These are phyloP conservation scores for Notarius quadriscutis DNA, from an alignment of 2,113 vertebrate genomes.

Conservation along the genomic window DNA sequence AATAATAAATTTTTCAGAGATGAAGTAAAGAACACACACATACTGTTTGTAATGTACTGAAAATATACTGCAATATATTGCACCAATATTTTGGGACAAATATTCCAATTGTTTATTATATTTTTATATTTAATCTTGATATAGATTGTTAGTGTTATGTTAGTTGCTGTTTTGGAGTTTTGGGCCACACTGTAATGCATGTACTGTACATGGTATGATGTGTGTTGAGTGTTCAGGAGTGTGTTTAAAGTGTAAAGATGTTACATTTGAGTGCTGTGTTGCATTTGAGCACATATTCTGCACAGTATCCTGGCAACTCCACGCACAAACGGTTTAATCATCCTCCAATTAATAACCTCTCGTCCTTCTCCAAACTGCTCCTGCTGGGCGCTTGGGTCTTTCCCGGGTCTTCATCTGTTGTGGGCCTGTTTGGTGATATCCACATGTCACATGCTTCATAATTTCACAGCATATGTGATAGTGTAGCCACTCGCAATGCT, in stretches of 20 bases:
- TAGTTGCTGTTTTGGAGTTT: background rate
- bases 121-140: background rate
- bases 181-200: background rate
- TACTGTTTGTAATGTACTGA: background rate
- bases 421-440: conserved; percentile 60
- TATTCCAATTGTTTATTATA: background rate
- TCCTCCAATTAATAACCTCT: conserved; percentile 60
- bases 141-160: background rate
- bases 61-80: background rate
- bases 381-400: conserved; percentile 62
- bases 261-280: background rate
- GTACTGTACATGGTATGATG: background rate
- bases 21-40: background rate
- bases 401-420: conserved; percentile 61
- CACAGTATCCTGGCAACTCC: conserved; percentile 65
- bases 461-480: conserved; percentile 67
- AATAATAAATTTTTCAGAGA: background rate
- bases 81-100: background rate
- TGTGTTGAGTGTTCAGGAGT: background rate
- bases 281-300: conserved; percentile 38
- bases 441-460: conserved; percentile 68
- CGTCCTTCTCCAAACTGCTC: conserved; percentile 47
- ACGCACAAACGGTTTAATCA: conserved; percentile 58
- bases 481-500: conserved; percentile 67
- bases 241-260: background rate